These are phyloP conservation scores for Barnardius zonarius DNA, from an alignment of 2,113 vertebrate genomes.

Conservation along the genomic window DNA sequence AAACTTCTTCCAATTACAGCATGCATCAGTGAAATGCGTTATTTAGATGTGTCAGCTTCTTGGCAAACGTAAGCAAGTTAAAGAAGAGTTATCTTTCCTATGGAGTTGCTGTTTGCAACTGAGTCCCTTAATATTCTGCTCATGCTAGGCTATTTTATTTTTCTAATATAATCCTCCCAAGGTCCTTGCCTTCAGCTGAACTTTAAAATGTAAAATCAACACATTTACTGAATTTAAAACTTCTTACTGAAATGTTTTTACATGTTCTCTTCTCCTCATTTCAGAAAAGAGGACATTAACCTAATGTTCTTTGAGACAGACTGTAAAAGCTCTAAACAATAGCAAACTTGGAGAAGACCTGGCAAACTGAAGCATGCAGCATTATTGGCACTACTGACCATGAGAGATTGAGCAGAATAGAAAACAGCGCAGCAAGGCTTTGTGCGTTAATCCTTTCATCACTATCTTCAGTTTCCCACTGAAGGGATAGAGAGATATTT, in stretches of 20 bases:
- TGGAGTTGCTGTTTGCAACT: background rate
- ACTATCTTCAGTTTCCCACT: background rate
- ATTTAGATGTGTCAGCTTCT: slow-evolving; percentile 21
- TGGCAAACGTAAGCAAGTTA: background rate
- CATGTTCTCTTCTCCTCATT: background rate
- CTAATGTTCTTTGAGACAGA: background rate
- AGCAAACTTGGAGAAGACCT: background rate
- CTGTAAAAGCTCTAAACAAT: background rate
- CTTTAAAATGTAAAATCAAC: slow-evolving; percentile 18
- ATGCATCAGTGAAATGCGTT: background rate
- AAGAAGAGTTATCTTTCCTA: background rate
- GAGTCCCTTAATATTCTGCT: background rate
- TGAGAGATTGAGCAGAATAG: background rate
- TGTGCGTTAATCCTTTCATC: background rate
- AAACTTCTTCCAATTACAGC: background rate
- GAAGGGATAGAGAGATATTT: background rate
- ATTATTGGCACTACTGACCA: background rate
- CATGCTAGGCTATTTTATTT: background rate
- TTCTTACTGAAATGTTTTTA: background rate
- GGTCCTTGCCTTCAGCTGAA: background rate
- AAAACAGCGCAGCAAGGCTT: background rate
- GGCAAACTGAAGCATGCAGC: background rate
- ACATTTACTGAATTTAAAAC: background rate
- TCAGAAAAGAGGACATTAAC: background rate
- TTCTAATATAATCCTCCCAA: background rate